Conservation (phyloP, 2,113 vertebrate genomes). For the Trinectes maculatus region DNA sequence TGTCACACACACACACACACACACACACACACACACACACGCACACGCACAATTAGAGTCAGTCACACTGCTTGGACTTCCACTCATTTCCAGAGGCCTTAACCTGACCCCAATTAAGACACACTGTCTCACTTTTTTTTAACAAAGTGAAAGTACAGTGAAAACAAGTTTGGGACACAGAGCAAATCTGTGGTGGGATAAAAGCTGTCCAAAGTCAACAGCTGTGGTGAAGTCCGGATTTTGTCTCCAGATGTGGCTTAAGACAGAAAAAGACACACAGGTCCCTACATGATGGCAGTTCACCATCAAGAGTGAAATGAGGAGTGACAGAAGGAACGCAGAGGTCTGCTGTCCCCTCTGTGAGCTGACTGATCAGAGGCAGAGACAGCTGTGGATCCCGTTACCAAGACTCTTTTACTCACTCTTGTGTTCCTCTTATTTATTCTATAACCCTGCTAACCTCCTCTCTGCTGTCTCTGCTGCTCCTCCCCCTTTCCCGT, state of each 20-base stretch:
- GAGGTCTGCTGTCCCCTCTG: constrained; percentile 30
- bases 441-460: background rate
- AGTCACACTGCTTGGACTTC: too few species aligned
- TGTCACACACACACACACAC: constrained; percentile 4
- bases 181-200: background rate
- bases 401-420: background rate
- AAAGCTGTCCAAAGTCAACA: constrained; percentile 7
- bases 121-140: constrained; percentile 6
- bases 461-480: constrained; percentile 1
- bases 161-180: constrained; percentile 42
- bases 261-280: constrained; percentile 22
- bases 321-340: constrained; percentile 2
- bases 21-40: constrained; percentile 5
- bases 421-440: background rate
- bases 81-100: too few species aligned
- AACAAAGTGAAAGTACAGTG: constrained; percentile 7
- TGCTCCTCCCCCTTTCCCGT: background rate
- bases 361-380: constrained; percentile 38
- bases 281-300: constrained; percentile 8
- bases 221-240: constrained; percentile 23
- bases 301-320: constrained; percentile 27
- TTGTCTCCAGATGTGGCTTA: constrained; percentile 23
- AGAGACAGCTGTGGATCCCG: constrained; percentile 1
- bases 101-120: constrained; percentile 41
- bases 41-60: background rate